phyloP scores from a whole-genome alignment of 2,797 vertebrate species.

The Mormyrus proboscirostris region DNA sequence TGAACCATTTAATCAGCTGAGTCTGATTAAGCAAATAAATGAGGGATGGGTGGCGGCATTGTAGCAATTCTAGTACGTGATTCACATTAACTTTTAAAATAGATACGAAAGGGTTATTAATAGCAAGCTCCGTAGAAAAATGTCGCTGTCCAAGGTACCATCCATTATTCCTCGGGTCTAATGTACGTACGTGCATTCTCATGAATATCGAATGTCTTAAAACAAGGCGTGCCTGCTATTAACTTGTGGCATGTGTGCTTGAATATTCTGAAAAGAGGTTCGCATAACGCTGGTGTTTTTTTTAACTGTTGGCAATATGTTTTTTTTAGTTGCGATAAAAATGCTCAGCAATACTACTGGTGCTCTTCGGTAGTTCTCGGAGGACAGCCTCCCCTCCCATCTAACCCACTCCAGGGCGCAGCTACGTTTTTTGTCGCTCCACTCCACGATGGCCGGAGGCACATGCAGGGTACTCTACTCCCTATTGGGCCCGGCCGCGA shows the following conservation, averaged over 20 bases:
- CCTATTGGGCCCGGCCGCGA: constrained; percentile 41
- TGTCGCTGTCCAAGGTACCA: constrained; percentile 58
- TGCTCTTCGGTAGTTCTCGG: constrained; percentile 55
- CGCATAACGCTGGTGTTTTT: not conserved
- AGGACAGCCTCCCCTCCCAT: constrained; percentile 44
- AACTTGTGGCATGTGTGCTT: not conserved
- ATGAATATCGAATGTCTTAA: not conserved
- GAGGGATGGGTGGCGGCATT: not conserved
- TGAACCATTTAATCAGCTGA: not conserved
- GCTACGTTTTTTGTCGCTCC: constrained; percentile 35
- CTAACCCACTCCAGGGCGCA: constrained; percentile 30
- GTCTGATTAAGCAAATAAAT: not conserved
- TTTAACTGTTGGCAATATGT: not conserved
- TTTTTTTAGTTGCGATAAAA: not conserved
- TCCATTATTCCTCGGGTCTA: not conserved
- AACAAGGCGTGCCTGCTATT: not conserved
- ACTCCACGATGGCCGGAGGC: constrained; percentile 26
- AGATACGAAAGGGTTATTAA: not conserved
- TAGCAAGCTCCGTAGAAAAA: constrained; percentile 13
- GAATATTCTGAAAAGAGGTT: not conserved
- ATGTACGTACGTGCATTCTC: not conserved
- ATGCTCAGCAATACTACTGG: constrained; percentile 38
- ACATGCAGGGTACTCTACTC: constrained; percentile 42
- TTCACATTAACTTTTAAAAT: not conserved
- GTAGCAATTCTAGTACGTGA: not conserved